Conservation (phyloP, 2,113 vertebrate genomes). For the Origma solitaria region DNA sequence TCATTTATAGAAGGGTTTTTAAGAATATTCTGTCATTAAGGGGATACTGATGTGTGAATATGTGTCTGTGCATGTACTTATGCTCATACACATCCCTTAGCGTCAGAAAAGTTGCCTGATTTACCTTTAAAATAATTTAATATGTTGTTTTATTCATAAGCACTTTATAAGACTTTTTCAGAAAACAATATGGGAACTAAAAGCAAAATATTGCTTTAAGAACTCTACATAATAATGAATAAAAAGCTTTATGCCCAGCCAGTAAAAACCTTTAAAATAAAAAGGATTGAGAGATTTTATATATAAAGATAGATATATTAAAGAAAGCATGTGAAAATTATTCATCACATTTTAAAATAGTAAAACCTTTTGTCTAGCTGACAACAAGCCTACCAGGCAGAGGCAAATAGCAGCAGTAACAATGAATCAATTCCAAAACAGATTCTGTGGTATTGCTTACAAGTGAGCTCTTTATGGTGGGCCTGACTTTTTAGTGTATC, state of each 20-base stretch:
- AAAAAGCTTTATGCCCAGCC: not conserved
- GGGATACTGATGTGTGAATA: not conserved
- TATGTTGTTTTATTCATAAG: constrained; percentile 44
- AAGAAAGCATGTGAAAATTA: not conserved
- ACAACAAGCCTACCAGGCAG: constrained; percentile 66
- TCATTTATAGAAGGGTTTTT: not conserved
- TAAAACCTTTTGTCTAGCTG: constrained; percentile 74
- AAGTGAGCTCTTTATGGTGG: not conserved
- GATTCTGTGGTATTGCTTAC: constrained; percentile 5
- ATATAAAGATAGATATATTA: not conserved
- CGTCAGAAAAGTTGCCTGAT: not conserved
- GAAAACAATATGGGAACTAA: not conserved
- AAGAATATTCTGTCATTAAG: not conserved
- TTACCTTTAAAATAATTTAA: constrained; percentile 26
- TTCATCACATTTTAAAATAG: not conserved
- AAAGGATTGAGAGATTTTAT: not conserved
- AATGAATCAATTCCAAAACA: constrained; percentile 46
- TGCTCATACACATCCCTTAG: not conserved
- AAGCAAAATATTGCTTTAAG: constrained; percentile 29
- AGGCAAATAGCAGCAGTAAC: constrained; percentile 45
- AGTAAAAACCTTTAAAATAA: not conserved
- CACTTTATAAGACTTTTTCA: not conserved
- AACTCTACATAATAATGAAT: not conserved
- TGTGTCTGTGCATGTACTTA: not conserved
- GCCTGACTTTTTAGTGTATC: not conserved